Evolutionary conservation across 2,797 vertebrate species (phyloP).

Genomic region (Gadopsis bispinosus): DNA sequence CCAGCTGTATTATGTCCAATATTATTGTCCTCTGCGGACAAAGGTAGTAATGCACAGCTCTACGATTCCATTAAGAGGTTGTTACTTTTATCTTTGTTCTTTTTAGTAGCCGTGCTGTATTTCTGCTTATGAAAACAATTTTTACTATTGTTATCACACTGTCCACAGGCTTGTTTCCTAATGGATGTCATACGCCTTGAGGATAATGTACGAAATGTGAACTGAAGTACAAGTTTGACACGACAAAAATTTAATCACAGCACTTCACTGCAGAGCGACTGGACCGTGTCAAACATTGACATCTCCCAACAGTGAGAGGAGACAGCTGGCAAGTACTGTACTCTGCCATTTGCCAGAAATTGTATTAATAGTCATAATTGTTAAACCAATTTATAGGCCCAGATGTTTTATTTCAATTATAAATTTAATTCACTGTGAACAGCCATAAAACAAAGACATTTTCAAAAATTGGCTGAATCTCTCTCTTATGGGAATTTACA

Average conservation of each 20-base stretch:
- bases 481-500: conserved; percentile 9
- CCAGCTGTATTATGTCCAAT: background rate
- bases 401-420: conserved; percentile 30
- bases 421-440: conserved; percentile 31
- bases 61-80: background rate
- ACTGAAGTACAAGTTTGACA: background rate
- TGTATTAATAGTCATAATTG: conserved; percentile 12
- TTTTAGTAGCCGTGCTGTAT: background rate
- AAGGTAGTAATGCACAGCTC: background rate
- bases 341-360: conserved; percentile 18
- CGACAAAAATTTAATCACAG: background rate
- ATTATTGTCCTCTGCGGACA: background rate
- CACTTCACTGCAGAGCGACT: conserved; percentile 8
- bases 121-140: background rate
- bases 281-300: background rate
- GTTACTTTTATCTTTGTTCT: background rate
- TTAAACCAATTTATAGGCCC: conserved; percentile 27
- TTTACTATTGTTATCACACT: background rate
- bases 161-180: background rate
- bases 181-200: background rate
- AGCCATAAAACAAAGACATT: conserved; percentile 16
- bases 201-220: background rate
- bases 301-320: conserved; percentile 2
- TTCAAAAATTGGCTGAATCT: conserved; percentile 14
- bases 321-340: background rate